Percentiles rank a stretch among this genome's conserved stretches.
These are phyloP conservation scores for Sycophila texana DNA, from an alignment of 2,888 invertebrate species.

Conservation along the genomic window DNA sequence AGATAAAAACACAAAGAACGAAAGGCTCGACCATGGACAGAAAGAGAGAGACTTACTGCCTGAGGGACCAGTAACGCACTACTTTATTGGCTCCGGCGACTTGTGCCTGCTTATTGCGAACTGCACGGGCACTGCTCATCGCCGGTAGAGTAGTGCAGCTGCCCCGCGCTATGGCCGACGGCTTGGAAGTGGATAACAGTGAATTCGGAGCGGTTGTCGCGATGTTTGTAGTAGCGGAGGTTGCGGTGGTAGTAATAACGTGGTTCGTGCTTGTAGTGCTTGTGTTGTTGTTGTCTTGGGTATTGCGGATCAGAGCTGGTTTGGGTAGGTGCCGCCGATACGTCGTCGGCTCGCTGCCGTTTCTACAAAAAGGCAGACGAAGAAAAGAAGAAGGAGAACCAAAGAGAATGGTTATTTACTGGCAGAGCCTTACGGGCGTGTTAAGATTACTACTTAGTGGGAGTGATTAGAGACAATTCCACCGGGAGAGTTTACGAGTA, in stretches of 20 bases:
- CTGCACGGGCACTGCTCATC: constrained; percentile 30
- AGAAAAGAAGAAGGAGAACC: constrained; percentile 45
- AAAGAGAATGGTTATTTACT: constrained; percentile 21
- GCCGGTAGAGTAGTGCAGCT: constrained; percentile 36
- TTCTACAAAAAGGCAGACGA: constrained; percentile 47
- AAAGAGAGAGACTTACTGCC: constrained; percentile 52
- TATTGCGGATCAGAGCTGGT: constrained; percentile 42
- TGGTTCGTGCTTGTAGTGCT: constrained; percentile 40
- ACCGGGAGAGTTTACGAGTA: constrained; percentile 14
- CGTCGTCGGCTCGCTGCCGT: constrained; percentile 44
- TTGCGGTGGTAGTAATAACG: constrained; percentile 14
- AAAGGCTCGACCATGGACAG: constrained; percentile 5
- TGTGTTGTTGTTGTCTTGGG: constrained; percentile 51
- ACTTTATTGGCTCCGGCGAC: constrained; percentile 54
- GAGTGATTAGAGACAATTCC: constrained; percentile 7
- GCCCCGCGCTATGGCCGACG: constrained; percentile 27
- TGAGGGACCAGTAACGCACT: constrained; percentile 64
- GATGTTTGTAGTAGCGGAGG: constrained; percentile 1
- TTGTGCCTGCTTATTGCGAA: constrained; percentile 34
- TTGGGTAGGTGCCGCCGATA: constrained; percentile 45
- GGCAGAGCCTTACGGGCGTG: not conserved
- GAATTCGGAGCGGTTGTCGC: constrained; percentile 34
- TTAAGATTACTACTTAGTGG: constrained; percentile 3
- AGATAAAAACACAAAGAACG: constrained; percentile 7
- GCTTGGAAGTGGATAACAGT: constrained; percentile 42